A percentile compares a stretch with the other conserved stretches of the same genome.
Conservation (phyloP, 2,888 invertebrate species). For the Brachyptera risi region DNA sequence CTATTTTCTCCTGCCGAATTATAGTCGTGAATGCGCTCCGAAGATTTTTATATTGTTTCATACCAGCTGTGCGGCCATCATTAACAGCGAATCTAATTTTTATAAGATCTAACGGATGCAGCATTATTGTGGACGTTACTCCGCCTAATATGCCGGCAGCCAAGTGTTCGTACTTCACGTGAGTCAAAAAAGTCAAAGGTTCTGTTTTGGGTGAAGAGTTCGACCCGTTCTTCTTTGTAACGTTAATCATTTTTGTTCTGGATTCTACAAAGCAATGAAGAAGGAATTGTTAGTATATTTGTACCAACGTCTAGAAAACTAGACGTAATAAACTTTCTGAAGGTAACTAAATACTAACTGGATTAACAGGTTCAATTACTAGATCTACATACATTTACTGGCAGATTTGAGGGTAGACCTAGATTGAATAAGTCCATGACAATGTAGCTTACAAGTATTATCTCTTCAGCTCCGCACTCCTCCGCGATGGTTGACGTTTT, state of each 20-base stretch:
- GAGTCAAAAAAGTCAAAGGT: slow-evolving; percentile 61
- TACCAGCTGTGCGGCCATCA: slow-evolving; percentile 77
- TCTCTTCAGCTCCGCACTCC: slow-evolving; percentile 91
- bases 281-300: no score
- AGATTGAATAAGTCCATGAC: no score
- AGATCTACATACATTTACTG: no score
- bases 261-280: no score
- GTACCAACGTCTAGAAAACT: no score
- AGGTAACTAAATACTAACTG: no score
- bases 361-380: no score
- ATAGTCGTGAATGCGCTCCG: slow-evolving; percentile 80
- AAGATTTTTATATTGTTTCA: slow-evolving; percentile 85
- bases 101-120: slow-evolving; percentile 95
- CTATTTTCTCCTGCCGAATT: slow-evolving; percentile 78
- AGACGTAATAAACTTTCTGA: no score
- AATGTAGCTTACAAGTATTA: slow-evolving; percentile 67
- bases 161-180: slow-evolving; percentile 89
- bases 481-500: slow-evolving; percentile 71
- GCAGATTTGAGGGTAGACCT: not conserved
- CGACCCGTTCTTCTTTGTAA: no score
- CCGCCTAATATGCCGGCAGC: slow-evolving; percentile 96
- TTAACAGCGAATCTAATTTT: slow-evolving; percentile 98
- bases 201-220: no score
- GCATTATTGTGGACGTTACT: slow-evolving; percentile 86
- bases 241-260: no score